Conservation (phyloP, 2,113 vertebrate genomes). For the Lepisosteus osseus region DNA sequence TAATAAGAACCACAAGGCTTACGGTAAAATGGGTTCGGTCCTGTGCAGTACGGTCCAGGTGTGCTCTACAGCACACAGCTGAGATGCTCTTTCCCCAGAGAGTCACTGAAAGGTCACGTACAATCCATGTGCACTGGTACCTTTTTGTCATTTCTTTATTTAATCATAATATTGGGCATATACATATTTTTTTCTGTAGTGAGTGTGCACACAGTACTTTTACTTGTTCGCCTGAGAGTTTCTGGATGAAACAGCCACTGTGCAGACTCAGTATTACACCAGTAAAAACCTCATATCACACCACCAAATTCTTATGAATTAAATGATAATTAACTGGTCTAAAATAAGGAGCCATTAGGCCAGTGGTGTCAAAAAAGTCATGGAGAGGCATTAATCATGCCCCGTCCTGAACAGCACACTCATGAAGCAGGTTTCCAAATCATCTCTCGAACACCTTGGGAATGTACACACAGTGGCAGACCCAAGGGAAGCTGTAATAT, state of each 20-base stretch:
- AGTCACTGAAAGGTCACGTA: too few species aligned
- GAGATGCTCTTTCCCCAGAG: too few species aligned
- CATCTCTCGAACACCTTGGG: constrained; percentile 77
- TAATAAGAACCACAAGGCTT: too few species aligned
- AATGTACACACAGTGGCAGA: constrained; percentile 73
- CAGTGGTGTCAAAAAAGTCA: constrained; percentile 83
- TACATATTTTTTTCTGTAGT: too few species aligned
- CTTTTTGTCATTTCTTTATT: constrained; percentile 13
- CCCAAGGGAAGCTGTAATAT: constrained; percentile 80
- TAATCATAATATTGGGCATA: not conserved
- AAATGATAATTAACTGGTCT: constrained; percentile 89
- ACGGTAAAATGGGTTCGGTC: too few species aligned
- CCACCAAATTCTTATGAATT: constrained; percentile 77
- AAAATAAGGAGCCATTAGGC: constrained; percentile 74
- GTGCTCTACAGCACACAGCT: too few species aligned
- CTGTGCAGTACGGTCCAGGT: too few species aligned
- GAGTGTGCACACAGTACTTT: not conserved
- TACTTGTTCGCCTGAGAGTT: constrained; percentile 20
- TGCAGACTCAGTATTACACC: constrained; percentile 67
- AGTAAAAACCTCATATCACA: constrained; percentile 52
- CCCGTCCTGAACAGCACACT: constrained; percentile 67
- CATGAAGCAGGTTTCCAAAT: constrained; percentile 72
- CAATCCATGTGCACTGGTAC: too few species aligned
- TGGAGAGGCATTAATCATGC: constrained; percentile 84
- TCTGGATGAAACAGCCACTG: constrained; percentile 56